Evolutionary conservation across 2,888 invertebrate species (phyloP).

Genomic region (Agrochola circellaris): DNA sequence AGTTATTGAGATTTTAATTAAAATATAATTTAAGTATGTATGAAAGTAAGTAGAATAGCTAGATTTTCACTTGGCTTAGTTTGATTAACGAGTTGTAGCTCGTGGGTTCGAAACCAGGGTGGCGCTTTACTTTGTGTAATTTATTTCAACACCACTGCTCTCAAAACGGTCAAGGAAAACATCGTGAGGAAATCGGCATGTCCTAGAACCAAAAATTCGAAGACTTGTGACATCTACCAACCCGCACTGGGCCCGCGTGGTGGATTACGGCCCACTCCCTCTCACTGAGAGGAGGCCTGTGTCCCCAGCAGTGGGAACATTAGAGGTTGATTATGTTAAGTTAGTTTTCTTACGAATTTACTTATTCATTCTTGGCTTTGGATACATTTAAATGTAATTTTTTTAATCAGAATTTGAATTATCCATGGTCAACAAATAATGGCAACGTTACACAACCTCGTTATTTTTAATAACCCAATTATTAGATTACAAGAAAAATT

Average conservation of each 20-base stretch:
- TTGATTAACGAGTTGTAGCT: too few relatives aligned
- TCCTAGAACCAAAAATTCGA: too few relatives aligned
- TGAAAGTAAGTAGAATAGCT: background rate
- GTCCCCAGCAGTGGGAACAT: background rate
- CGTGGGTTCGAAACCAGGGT: too few relatives aligned
- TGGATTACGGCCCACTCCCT: too few relatives aligned
- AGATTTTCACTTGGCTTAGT: background rate
- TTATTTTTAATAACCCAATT: constrained; percentile 52
- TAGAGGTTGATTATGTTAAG: background rate
- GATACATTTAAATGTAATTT: background rate
- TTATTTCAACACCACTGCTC: too few relatives aligned
- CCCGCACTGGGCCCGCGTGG: background rate
- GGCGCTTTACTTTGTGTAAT: too few relatives aligned
- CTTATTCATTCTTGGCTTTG: too few relatives aligned
- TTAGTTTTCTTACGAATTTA: background rate
- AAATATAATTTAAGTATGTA: too few relatives aligned
- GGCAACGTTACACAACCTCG: constrained; percentile 24
- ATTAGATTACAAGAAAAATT: constrained; percentile 25
- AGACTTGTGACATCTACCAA: too few relatives aligned
- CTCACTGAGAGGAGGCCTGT: background rate
- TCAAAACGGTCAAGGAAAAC: too few relatives aligned
- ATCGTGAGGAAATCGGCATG: too few relatives aligned
- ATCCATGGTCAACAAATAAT: constrained; percentile 8
- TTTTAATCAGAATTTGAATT: constrained; percentile 4
- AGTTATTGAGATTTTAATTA: too few relatives aligned